A percentile compares a stretch with the other conserved stretches of the same genome.
Evolutionary conservation across 2,797 vertebrate species (phyloP).

Genomic region (Pitangus sulphuratus): DNA sequence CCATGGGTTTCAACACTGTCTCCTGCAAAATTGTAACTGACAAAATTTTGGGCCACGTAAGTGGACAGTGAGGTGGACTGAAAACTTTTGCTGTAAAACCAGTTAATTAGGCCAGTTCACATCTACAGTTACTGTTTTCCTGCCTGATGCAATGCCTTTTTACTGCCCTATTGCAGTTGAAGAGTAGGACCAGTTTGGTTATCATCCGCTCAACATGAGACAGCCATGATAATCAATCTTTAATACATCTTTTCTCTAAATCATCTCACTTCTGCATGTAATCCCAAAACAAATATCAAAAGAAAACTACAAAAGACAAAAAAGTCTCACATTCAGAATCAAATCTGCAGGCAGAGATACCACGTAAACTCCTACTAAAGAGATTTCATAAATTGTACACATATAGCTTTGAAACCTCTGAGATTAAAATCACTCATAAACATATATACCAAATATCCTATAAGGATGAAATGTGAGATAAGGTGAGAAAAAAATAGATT

Average conservation of each 20-base stretch:
- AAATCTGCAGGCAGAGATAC: background rate
- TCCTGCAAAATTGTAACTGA: background rate
- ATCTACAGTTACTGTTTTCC: background rate
- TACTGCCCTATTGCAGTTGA: background rate
- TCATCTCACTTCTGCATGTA: background rate
- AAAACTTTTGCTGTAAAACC: background rate
- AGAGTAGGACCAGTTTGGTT: background rate
- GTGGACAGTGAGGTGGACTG: background rate
- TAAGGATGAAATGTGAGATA: background rate
- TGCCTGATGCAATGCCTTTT: background rate
- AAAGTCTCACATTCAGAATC: background rate
- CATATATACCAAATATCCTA: background rate
- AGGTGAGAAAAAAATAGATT: background rate
- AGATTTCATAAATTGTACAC: background rate
- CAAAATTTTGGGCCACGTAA: background rate
- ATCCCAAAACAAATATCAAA: background rate
- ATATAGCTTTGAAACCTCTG: background rate
- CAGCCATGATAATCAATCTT: background rate
- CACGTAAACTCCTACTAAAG: background rate
- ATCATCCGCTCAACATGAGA: background rate
- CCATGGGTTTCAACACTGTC: background rate
- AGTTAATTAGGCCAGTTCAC: background rate
- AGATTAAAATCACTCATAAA: background rate
- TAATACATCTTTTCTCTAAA: background rate
- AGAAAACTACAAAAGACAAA: background rate